These are phyloP conservation scores for Rhinolophus ferrumequinum DNA, from an alignment of 2,113 vertebrate species.

Conservation along the genomic window DNA sequence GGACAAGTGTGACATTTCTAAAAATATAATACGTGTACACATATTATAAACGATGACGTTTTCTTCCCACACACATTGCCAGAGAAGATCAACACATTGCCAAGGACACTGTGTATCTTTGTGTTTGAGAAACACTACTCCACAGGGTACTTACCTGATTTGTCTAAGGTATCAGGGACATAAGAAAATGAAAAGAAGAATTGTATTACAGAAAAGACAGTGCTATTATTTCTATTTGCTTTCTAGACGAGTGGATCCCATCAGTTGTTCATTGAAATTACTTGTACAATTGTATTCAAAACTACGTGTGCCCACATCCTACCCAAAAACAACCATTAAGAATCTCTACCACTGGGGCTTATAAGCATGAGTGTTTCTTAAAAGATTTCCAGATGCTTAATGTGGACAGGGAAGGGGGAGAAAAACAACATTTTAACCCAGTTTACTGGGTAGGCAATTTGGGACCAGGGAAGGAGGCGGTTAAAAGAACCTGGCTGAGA, in stretches of 20 bases:
- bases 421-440: neutral
- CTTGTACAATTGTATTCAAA: neutral
- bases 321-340: neutral
- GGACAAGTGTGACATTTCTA: neutral
- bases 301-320: neutral
- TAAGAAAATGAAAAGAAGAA: neutral
- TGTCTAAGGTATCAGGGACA: neutral
- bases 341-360: neutral
- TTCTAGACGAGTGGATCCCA: neutral
- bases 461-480: rapidly evolving
- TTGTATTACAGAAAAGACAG: neutral
- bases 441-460: too few relatives aligned
- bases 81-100: too few relatives aligned
- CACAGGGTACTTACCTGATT: neutral
- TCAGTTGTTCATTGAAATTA: too few relatives aligned
- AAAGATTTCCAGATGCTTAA: neutral
- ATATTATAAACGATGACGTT: too few relatives aligned
- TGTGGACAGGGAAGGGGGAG: neutral
- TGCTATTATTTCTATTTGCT: neutral
- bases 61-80: too few relatives aligned
- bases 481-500: too few relatives aligned
- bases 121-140: neutral
- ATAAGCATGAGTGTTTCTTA: neutral
- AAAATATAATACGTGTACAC: neutral
- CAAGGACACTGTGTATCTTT: too few relatives aligned